A percentile compares a stretch with the other conserved stretches of the same genome.
These are phyloP conservation scores for Gallinago paraguaiae DNA, from an alignment of 2,113 vertebrate species.

Conservation along the genomic window DNA sequence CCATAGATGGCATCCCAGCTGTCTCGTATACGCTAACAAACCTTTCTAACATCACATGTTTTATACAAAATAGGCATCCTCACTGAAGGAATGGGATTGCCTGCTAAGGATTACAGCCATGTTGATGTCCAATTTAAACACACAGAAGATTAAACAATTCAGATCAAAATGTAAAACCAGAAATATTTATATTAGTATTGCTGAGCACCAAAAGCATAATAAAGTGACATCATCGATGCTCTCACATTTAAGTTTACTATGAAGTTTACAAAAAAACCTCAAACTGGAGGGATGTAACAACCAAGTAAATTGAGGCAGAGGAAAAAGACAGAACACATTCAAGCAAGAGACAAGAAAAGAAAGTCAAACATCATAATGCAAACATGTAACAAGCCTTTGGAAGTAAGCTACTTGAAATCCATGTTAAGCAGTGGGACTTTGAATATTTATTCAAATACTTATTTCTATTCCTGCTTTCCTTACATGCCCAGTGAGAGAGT, in stretches of 20 bases:
- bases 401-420: background rate
- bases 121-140: background rate
- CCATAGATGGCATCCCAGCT: slow-evolving; percentile 25
- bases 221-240: background rate
- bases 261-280: background rate
- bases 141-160: background rate
- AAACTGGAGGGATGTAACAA: background rate
- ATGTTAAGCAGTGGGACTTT: background rate
- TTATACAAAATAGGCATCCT: slow-evolving; percentile 36
- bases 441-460: background rate
- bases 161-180: background rate
- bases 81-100: background rate
- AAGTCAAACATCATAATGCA: background rate
- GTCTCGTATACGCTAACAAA: background rate
- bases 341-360: background rate
- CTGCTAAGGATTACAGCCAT: background rate
- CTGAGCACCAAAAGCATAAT: background rate
- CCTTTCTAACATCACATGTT: slow-evolving; percentile 8
- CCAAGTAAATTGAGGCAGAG: background rate
- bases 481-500: background rate
- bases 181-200: background rate
- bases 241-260: background rate
- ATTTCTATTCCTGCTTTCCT: background rate
- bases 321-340: background rate
- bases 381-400: background rate